Evolutionary conservation across 2,888 invertebrate species (phyloP), one percentile per base, ranked within the genome.

Genomic region (Germaria angustata): DNA sequence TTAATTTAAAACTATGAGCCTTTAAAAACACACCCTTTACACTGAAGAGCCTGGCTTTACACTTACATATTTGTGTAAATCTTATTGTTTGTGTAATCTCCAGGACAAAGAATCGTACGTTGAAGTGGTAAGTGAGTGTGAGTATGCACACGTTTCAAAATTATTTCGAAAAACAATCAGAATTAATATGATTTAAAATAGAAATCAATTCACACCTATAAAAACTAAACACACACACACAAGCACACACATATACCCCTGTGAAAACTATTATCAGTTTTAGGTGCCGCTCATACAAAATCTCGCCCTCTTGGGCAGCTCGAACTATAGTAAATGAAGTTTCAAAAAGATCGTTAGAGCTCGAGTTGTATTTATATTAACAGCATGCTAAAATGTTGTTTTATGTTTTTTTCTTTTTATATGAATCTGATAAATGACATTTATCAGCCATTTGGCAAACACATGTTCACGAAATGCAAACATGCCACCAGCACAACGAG

Each of bases 381-480:
- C 34, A 68, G 61, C 63, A 71, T 57, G 46, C 36, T 68, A 39
- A 44, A 63, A 59, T 28, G 15, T 46, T 57, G 24, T 39, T 63
- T 59, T 61, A 34, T 63, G 22, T 41, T n/a, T 17, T 20, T 17
- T 9, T 53, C 2, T 68, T 20, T 57, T 44, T 57, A 11, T 72
- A 32, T 44, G 65, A 39, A 65, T 66, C 73, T 81, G 80, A 49
- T 66, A 73, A 68, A 73, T 76, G 73, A 72, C 78, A 78, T 72
- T 78, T 68, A 69, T 71, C 87, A 88, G 86, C 90, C 90, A 90
- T 90, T 90, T 90, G 90, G 90, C 87, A 87, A 87, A 87, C 90
- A 90, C 88, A 90, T 90, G 90, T 90, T 87, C 85, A 86, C 86
- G 86, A 87, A 87, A 87, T 86, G 86, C 85, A 81, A 85, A 85